Evolutionary conservation across 2,113 vertebrate genomes (phyloP), one percentile per base, ranked within the genome.

Genomic region (Mustela nigripes): DNA sequence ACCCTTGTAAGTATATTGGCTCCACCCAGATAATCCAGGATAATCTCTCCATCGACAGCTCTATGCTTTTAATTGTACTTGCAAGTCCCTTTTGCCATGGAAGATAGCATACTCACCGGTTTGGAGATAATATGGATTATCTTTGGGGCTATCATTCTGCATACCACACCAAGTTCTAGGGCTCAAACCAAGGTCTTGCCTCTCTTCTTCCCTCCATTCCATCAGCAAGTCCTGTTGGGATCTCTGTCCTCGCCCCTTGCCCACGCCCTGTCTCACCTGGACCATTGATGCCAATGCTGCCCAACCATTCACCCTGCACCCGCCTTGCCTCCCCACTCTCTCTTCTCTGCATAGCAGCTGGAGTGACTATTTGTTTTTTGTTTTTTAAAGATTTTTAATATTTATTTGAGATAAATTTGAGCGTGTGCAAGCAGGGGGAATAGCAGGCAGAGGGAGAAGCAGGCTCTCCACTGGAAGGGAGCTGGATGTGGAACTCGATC

Each of bases 271-370:
- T 67, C 19, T 81, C 15, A 28, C 28, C 12, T 58, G 28, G 39
- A 5, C 26, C 21, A 0, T 2, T 33, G 62, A 71, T 58, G 31
- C 58, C 5, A 0, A 5, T 26, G 42, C 36, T 16, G 28, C 45
- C 56, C 45, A 3, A 48, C n/a, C 86, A 28, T 8, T 50, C 9
- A 45, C 26, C 79, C 24, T 50, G 7, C 15, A 24, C 63, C 62
- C 2, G 12, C 14, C 15, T 91, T 28, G 36, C 2, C 26, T 71
- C 26, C 36, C 28, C 31, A 5, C 28, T 93, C 28, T 36, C 81
- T 89, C 10, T 79, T 82, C 10, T 80, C 31, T 39, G 12, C 15
- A 6, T 14, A 48, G 33, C 28, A 65, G 60, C 7, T 31, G 33
- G 50, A 58, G 76, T 42, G 26, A 56, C 11, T 65, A 31, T 62